These are phyloP conservation scores for Euproctis similis DNA, from an alignment of 2,888 invertebrate genomes.

Conservation along the genomic window DNA sequence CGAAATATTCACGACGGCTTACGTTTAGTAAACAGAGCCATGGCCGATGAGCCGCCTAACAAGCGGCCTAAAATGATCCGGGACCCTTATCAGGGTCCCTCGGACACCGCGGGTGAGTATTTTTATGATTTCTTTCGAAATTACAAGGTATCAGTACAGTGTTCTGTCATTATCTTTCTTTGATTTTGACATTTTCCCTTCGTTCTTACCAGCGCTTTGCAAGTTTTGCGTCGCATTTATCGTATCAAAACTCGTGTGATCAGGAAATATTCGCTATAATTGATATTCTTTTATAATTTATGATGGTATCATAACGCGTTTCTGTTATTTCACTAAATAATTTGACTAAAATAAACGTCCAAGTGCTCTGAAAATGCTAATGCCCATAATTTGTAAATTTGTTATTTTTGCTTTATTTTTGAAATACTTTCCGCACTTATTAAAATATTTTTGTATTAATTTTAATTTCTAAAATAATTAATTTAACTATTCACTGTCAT, in stretches of 20 bases:
- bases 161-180: slow-evolving; percentile 66
- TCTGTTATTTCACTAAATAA: slow-evolving; percentile 24
- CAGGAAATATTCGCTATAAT: slow-evolving; percentile 14
- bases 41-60: slow-evolving; percentile 98
- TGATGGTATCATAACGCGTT: slow-evolving; percentile 8
- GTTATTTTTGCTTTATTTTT: too few relatives aligned
- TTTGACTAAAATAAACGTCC: slow-evolving; percentile 13
- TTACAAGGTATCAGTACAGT: slow-evolving; percentile 48
- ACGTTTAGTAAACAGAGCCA: slow-evolving; percentile 83
- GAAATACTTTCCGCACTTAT: too few relatives aligned
- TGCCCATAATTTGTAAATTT: too few relatives aligned
- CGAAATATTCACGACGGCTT: slow-evolving; percentile 78
- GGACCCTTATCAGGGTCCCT: slow-evolving; percentile 87
- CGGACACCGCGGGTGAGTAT: slow-evolving; percentile 86
- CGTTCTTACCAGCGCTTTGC: slow-evolving; percentile 64
- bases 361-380: too few relatives aligned
- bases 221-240: slow-evolving; percentile 71
- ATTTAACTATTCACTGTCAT: too few relatives aligned
- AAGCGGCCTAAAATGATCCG: slow-evolving; percentile 95
- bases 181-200: slow-evolving; percentile 66
- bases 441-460: too few relatives aligned
- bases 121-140: slow-evolving; percentile 50
- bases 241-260: slow-evolving; percentile 34
- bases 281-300: slow-evolving; percentile 7
- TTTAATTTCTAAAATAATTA: too few relatives aligned